Percentiles rank a stretch among this genome's conserved stretches.
These are phyloP conservation scores for Chlorops oryzae DNA, from an alignment of 1,140 invertebrate genomes.

Conservation along the genomic window DNA sequence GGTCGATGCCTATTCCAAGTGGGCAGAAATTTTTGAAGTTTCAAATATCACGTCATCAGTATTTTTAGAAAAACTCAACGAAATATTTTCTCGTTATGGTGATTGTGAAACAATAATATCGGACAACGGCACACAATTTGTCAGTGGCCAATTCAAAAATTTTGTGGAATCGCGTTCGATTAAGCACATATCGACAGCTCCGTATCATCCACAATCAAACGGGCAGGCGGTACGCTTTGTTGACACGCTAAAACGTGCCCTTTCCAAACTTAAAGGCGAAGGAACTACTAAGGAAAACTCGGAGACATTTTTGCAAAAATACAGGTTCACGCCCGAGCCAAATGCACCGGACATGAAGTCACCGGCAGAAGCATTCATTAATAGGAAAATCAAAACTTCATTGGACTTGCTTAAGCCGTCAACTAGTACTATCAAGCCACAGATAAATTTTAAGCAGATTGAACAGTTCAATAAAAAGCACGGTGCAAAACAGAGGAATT, in stretches of 20 bases:
- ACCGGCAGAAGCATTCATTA: too few species aligned
- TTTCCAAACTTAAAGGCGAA: slow-evolving; percentile 7
- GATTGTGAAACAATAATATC: too few species aligned
- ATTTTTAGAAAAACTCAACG: slow-evolving; percentile 1
- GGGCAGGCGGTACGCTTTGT: slow-evolving; percentile 29
- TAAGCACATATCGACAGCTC: slow-evolving; percentile 13
- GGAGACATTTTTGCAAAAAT: slow-evolving; percentile 8
- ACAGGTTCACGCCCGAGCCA: too few species aligned
- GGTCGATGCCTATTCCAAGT: slow-evolving; percentile 15
- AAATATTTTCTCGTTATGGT: slow-evolving; percentile 20
- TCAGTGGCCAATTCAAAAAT: slow-evolving; percentile 18
- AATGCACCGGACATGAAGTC: too few species aligned
- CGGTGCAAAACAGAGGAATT: too few species aligned
- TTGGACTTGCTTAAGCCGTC: too few species aligned
- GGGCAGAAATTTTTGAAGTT: slow-evolving; percentile 8
- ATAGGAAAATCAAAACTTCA: too few species aligned
- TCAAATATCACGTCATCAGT: not conserved
- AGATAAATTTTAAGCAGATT: too few species aligned
- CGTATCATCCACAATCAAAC: slow-evolving; percentile 28
- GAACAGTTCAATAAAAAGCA: too few species aligned
- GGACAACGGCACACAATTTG: too few species aligned
- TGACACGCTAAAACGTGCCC: slow-evolving; percentile 10
- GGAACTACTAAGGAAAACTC: slow-evolving; percentile 4
- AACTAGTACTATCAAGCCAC: too few species aligned
- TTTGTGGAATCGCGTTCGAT: slow-evolving; percentile 18